A percentile compares a stretch with the other conserved stretches of the same genome.
Evolutionary conservation across 2,888 invertebrate genomes (phyloP).

Genomic region (Hypena proboscidalis): DNA sequence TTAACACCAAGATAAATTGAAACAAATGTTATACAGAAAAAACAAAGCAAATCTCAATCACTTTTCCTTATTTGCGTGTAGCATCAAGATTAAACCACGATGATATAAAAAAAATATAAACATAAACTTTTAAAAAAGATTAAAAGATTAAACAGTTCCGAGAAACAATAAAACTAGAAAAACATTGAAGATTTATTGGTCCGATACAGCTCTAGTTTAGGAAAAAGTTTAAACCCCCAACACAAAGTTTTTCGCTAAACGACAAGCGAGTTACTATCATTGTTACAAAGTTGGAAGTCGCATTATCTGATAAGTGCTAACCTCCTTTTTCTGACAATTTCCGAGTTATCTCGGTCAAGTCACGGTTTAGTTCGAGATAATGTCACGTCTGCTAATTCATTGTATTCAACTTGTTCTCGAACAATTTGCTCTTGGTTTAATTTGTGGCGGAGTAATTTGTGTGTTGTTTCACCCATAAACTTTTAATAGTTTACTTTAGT

Average conservation of each 20-base stretch:
- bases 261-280: conserved; percentile 21
- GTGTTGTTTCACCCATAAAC: too few relatives aligned
- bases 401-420: conserved; percentile 33
- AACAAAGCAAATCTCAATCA: too few relatives aligned
- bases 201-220: conserved; percentile 39
- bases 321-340: conserved; percentile 23
- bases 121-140: too few relatives aligned
- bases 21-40: too few relatives aligned
- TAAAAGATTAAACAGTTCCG: too few relatives aligned
- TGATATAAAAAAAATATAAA: background rate
- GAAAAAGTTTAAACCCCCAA: conserved; percentile 46
- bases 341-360: conserved; percentile 29
- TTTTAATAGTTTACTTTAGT: too few relatives aligned
- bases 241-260: conserved; percentile 45
- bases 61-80: too few relatives aligned
- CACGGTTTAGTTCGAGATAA: too few relatives aligned
- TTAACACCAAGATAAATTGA: too few relatives aligned
- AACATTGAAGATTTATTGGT: conserved; percentile 39
- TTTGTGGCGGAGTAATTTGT: conserved; percentile 8
- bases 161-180: conserved; percentile 22
- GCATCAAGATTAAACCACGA: background rate
- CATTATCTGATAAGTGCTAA: too few relatives aligned
- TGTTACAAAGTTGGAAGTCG: too few relatives aligned
- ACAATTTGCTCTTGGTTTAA: conserved; percentile 32
- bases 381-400: conserved; percentile 41